Evolutionary conservation across 92 coral and sea anemone species (phyloP), one percentile per base, ranked within the genome.

Genomic region (Diadumene lineata): DNA sequence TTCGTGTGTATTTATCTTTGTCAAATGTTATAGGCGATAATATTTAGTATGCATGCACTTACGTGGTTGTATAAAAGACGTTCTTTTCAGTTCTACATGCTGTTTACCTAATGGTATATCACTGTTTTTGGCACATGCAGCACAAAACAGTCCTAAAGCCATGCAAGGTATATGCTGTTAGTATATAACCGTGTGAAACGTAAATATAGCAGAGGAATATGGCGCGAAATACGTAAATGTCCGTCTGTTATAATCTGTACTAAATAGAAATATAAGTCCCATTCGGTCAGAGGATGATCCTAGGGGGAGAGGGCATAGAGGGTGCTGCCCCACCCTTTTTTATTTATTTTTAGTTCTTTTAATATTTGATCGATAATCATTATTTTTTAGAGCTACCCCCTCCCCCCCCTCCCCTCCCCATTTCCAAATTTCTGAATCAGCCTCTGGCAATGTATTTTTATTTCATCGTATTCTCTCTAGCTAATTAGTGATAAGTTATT

Each of bases 81-180:
- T 68, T 50, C 64, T 68, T 7, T 69, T 69, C 33, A 68, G 73
- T 34, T 34, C 82, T 4, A 34, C 82, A 78, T 78, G 82, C 82
- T 66, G 43, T 22, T 29, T 43, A 31, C 70, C 43, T 50, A 56
- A 68, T 73, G 58, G 68, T 53, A 73, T 63, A 53, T 34, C 68
- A 69, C 38, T 56, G 15, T 51, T n/a, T 43, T 50, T 26, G 1
- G 48, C 55, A 48, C 75, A 78, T 68, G 75, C 75, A 33, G 23
- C 67, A 64, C 76, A 78, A 18, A 11, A 30, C 57, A 56, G 62
- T 19, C 82, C 82, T 78, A 69, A 11, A 48, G n/a, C n/a, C 79
- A 68, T 78, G 82, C 68, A 55, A 68, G 56, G 21, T 31, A 27
- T 48, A 28, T 65, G 0, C 17, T 32, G 29, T 69, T 10, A 23